Evolutionary conservation across 2,888 invertebrate species (phyloP).

Genomic region (Trachelus stipa): DNA sequence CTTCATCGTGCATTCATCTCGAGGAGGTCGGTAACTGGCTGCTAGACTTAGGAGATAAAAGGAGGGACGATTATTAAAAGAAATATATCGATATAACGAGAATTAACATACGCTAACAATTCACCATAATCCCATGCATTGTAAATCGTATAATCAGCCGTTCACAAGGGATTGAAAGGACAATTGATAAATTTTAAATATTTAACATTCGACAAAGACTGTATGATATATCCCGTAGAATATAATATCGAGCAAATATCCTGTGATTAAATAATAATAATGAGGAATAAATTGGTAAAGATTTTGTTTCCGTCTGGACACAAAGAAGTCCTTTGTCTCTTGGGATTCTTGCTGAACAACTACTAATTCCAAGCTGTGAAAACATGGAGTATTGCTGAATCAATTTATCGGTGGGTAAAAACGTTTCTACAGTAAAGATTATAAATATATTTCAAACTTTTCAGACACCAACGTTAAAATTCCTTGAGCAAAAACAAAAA

Average conservation of each 20-base stretch:
- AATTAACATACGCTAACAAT: neutral
- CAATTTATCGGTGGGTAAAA: neutral
- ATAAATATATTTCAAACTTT: neutral
- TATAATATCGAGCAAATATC: neutral
- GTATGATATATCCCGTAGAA: neutral
- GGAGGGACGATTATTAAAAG: conserved; percentile 21
- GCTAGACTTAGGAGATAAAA: neutral
- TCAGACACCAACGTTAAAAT: neutral
- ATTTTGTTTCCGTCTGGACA: conserved; percentile 43
- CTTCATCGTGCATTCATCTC: neutral
- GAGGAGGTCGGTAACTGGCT: neutral
- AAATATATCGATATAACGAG: neutral
- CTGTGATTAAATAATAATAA: neutral
- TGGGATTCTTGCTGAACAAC: neutral
- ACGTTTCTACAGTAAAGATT: neutral
- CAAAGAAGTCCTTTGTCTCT: conserved; percentile 51
- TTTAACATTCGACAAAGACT: neutral
- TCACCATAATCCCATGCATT: neutral
- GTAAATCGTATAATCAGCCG: neutral
- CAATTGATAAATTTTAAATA: neutral
- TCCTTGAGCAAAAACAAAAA: conserved; percentile 8
- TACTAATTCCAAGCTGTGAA: neutral
- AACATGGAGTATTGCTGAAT: neutral
- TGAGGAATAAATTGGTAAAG: conserved; percentile 40
- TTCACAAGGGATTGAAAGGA: neutral